These are phyloP conservation scores for Azorinus chamasolen DNA, from an alignment of 2,888 invertebrate genomes.

Conservation along the genomic window DNA sequence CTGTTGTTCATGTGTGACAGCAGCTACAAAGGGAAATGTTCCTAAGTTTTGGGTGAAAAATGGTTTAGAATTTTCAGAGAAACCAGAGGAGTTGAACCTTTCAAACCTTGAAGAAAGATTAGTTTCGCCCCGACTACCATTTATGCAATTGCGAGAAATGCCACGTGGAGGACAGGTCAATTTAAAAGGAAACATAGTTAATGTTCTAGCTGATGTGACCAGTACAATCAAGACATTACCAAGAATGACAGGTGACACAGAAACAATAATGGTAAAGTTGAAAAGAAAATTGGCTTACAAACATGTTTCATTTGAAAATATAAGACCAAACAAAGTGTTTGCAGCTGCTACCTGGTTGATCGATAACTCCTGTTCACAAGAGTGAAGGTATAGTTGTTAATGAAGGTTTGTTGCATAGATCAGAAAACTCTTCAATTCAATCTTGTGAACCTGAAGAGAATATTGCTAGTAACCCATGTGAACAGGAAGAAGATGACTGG, in stretches of 20 bases:
- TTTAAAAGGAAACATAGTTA: too few species aligned
- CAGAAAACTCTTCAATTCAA: background rate
- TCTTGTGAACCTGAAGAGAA: background rate
- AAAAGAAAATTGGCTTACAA: constrained; percentile 59
- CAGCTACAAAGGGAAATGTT: too few species aligned
- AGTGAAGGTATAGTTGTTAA: constrained; percentile 37
- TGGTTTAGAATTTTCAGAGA: too few species aligned
- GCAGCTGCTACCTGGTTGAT: constrained; percentile 53
- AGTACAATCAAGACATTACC: constrained; percentile 57
- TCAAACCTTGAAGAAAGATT: too few species aligned
- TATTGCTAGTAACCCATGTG: background rate
- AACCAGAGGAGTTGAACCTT: too few species aligned
- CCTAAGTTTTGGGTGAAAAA: too few species aligned
- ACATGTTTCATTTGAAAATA: constrained; percentile 50
- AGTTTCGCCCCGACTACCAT: too few species aligned
- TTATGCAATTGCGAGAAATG: too few species aligned
- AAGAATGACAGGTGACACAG: constrained; percentile 40
- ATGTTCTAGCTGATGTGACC: constrained; percentile 58
- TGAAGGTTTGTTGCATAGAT: constrained; percentile 16
- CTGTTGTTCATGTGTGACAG: too few species aligned
- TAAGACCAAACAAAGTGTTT: constrained; percentile 51
- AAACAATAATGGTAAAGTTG: constrained; percentile 59
- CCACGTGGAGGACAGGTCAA: too few species aligned
- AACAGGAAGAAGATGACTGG: constrained; percentile 2
- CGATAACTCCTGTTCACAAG: constrained; percentile 23